Percentiles rank a stretch among this genome's conserved stretches.
These are phyloP conservation scores for Heterochromis multidens DNA, from an alignment of 2,113 vertebrate species.

Conservation along the genomic window DNA sequence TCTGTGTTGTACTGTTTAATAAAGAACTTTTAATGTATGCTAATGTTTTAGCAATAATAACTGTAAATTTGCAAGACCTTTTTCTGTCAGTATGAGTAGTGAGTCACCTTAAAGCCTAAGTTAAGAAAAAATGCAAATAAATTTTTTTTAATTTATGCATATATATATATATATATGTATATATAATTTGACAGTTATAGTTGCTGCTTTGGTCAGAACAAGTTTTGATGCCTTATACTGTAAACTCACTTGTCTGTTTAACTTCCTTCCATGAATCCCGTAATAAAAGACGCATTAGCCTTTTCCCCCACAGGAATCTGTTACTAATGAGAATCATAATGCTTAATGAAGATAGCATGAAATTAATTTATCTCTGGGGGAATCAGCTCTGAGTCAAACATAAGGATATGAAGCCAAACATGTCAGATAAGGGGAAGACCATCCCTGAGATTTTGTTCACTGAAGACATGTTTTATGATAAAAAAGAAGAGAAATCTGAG, in stretches of 20 bases:
- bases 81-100: neutral
- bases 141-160: too few species aligned
- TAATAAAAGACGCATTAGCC: fast-evolving
- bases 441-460: neutral
- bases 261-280: neutral
- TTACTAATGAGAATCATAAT: constrained; percentile 13
- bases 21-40: neutral
- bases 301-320: neutral
- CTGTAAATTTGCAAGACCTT: neutral
- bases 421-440: neutral
- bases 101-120: neutral
- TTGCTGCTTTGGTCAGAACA: too few species aligned
- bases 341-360: constrained; percentile 7
- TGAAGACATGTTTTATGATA: neutral
- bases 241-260: neutral
- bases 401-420: neutral
- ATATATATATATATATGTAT: too few species aligned
- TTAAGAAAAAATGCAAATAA: neutral
- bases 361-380: constrained; percentile 46
- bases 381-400: neutral
- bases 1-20: neutral
- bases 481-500: neutral
- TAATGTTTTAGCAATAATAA: neutral
- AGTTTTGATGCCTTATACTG: neutral
- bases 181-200: too few species aligned